phyloP scores from a whole-genome alignment of 2,113 vertebrate genomes.

The Sminthopsis crassicaudata region DNA sequence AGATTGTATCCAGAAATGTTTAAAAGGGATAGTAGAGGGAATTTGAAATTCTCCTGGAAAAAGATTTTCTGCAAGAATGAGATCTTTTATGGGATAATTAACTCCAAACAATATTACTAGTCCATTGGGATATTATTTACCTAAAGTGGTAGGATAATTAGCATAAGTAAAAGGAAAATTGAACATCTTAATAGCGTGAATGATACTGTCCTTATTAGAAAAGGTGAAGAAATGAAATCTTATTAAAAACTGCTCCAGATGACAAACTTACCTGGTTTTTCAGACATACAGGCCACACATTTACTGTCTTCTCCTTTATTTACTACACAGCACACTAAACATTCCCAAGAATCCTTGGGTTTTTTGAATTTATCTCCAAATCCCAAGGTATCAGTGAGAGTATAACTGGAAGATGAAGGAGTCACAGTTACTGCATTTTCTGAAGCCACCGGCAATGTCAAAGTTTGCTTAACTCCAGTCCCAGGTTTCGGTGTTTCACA shows the following conservation, averaged over 20 bases:
- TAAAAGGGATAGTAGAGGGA: background rate
- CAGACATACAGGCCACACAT: slow-evolving; percentile 92
- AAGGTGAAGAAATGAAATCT: slow-evolving; percentile 35
- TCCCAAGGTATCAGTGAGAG: slow-evolving; percentile 84
- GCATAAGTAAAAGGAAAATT: background rate
- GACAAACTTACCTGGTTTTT: slow-evolving; percentile 88
- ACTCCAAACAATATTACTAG: background rate
- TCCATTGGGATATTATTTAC: background rate
- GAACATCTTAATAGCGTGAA: background rate
- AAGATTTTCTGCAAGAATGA: background rate
- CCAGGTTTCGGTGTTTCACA: slow-evolving; percentile 97
- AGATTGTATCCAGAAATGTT: background rate
- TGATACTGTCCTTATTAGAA: background rate
- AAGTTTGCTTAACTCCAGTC: slow-evolving; percentile 90
- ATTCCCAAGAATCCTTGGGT: slow-evolving; percentile 94
- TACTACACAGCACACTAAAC: slow-evolving; percentile 89
- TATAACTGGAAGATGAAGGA: slow-evolving; percentile 75
- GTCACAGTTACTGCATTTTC: slow-evolving; percentile 81
- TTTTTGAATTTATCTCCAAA: slow-evolving; percentile 95
- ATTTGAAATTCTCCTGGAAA: background rate
- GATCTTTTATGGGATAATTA: background rate
- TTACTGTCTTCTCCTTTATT: slow-evolving; percentile 91
- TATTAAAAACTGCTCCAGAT: slow-evolving; percentile 41
- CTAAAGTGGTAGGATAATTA: background rate
- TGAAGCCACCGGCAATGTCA: slow-evolving; percentile 85